Percentiles rank a stretch among this genome's conserved stretches.
phyloP scores from a whole-genome alignment of 2,797 vertebrate genomes.

The Picus viridis region DNA sequence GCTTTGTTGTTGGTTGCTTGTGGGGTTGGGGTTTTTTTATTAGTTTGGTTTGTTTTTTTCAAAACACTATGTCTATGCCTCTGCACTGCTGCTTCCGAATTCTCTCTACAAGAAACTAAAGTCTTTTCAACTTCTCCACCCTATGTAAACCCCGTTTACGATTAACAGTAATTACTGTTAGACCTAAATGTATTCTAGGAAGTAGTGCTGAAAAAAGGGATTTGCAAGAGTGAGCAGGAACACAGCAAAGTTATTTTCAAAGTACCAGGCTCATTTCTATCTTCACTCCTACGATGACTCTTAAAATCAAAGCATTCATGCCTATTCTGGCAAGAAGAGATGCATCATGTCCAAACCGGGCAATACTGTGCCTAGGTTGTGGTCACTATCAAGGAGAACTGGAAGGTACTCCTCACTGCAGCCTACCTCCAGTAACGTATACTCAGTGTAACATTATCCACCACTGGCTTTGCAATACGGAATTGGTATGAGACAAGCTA shows the following conservation, averaged over 20 bases:
- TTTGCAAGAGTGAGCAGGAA: background rate
- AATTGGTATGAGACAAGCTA: fast-evolving
- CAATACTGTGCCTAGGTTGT: fast-evolving
- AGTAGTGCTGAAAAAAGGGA: background rate
- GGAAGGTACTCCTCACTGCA: background rate
- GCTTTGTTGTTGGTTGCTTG: too few relatives aligned
- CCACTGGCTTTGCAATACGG: background rate
- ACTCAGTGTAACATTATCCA: background rate
- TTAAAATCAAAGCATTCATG: background rate
- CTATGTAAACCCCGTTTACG: background rate
- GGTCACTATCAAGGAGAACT: background rate
- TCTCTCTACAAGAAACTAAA: background rate
- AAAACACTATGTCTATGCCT: background rate
- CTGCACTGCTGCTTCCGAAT: background rate
- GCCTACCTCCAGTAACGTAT: background rate
- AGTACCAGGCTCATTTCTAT: background rate
- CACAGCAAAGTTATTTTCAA: background rate
- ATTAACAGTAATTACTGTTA: background rate
- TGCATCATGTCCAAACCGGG: background rate
- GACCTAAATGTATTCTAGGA: background rate
- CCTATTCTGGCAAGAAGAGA: background rate
- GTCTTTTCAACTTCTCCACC: background rate
- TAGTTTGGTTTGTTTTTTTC: background rate
- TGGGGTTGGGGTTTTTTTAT: too few relatives aligned
- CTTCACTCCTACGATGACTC: background rate